phyloP scores from a whole-genome alignment of 2,113 vertebrate species.

The Leptocoma aspasia region DNA sequence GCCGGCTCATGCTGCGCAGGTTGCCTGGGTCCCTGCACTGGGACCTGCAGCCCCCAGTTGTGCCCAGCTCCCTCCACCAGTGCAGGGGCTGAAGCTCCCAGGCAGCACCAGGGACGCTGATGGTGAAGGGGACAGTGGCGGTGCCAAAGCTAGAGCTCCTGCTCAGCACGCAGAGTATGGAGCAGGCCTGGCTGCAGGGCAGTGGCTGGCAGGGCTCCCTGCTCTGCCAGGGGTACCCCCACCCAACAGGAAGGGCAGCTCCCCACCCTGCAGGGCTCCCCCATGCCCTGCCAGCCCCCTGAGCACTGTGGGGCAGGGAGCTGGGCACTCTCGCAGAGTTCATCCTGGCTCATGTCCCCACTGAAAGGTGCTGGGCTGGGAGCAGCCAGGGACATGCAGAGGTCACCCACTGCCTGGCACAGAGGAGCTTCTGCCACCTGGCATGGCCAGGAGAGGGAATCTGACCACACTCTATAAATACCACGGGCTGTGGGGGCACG shows the following conservation, averaged over 20 bases:
- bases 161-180: neutral
- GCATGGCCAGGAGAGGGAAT: neutral
- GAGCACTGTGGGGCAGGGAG: accelerated
- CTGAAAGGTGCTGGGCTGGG: neutral
- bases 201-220: neutral
- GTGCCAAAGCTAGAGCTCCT: neutral
- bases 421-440: neutral
- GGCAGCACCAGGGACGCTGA: accelerated
- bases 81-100: neutral
- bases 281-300: accelerated
- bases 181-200: neutral
- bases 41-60: neutral
- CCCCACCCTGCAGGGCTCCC: neutral
- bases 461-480: neutral
- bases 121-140: neutral
- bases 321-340: neutral
- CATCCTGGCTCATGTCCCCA: neutral
- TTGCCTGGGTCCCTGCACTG: neutral
- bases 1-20: neutral
- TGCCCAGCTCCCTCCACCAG: neutral
- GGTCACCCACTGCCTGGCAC: neutral
- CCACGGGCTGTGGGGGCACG: accelerated
- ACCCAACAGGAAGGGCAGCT: neutral
- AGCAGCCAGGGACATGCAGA: neutral
- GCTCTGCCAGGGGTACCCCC: neutral